Evolutionary conservation across 2,113 vertebrate species (phyloP), one percentile per base, ranked within the genome.

Genomic region (Malurus alboscapulatus): DNA sequence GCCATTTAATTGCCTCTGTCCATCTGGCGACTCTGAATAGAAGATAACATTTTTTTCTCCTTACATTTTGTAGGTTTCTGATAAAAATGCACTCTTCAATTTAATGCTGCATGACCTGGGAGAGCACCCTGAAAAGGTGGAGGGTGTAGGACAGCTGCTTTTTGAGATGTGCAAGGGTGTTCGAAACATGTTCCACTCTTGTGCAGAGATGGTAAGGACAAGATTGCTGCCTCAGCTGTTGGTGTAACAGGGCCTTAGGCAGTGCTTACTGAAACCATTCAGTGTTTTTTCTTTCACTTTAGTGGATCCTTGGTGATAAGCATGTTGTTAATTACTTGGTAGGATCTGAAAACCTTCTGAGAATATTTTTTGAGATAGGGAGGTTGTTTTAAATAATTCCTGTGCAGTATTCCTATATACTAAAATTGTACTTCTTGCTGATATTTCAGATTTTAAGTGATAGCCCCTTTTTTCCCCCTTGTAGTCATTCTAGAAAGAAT

Each of bases 111-210:
- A 82, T 78, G 98, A 99, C 89, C 96, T 99, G 86, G 94, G 96
- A 42, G 94, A 98, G 67, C 97, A 99, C 83, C 98, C 98, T 0
- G 96, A 98, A 90, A 99, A 99, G 84, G 98, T 96, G 7, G 98
- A 98, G 96, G 99, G 99, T 85, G 97, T 98, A 13, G 99, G 99
- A 58, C 98, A 98, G 83, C 97, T 99, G 84, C 96, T 99, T 76
- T 99, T 99, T 93, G 98, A 99, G 96, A 99, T 99, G 98, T 99
- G 98, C 96, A 99, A 97, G 97, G 99, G 99, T 61, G 99, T 99
- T 92, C 97, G 98, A 91, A 98, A 98, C 91, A 99, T 99, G 98
- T 99, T 99, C 92, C 99, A 99, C 92, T 99, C 99, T 22, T 99
- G 98, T 62, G 87, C 99, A 30, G 94, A 95, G 65, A 98, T 82